phyloP scores from a whole-genome alignment of 2,888 invertebrate genomes.

The Cryptocephalus moraei region DNA sequence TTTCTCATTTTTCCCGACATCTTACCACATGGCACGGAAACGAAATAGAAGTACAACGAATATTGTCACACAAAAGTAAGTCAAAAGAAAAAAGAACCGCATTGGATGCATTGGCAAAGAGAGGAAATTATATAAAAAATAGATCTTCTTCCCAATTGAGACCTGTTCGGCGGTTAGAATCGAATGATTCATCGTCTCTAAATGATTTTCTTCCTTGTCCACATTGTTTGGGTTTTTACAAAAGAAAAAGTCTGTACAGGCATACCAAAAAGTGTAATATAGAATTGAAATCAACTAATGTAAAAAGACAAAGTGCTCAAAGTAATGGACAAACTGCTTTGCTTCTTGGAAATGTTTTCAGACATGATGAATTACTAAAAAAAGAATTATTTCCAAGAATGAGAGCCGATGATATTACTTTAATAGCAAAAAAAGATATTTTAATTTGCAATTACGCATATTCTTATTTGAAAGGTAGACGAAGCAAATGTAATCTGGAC shows the following conservation, averaged over 20 bases:
- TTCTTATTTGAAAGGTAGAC: conserved; percentile 13
- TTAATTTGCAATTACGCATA: conserved; percentile 13
- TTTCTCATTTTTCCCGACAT: too few relatives aligned
- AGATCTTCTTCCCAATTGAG: not conserved
- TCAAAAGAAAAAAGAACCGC: conserved; percentile 1
- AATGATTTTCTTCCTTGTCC: conserved; percentile 2
- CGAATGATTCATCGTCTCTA: not conserved
- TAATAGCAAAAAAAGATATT: conserved; percentile 12
- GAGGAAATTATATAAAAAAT: conserved; percentile 1
- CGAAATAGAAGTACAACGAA: not conserved
- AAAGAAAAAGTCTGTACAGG: not conserved
- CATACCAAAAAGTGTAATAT: not conserved
- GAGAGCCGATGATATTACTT: conserved; percentile 11
- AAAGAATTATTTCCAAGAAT: conserved; percentile 11
- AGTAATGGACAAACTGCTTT: conserved; percentile 8
- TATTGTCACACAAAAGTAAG: not conserved
- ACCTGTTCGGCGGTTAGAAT: conserved; percentile 1
- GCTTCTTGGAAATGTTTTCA: conserved; percentile 4
- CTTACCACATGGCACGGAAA: not conserved
- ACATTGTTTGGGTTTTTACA: conserved; percentile 3
- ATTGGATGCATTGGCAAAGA: not conserved
- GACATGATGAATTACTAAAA: conserved; percentile 11
- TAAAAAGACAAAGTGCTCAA: not conserved
- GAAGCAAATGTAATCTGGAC: conserved; percentile 13
- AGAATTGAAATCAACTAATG: not conserved